These are phyloP conservation scores for Temnothorax curvispinosus DNA, from an alignment of 1,140 invertebrate genomes.

Conservation along the genomic window DNA sequence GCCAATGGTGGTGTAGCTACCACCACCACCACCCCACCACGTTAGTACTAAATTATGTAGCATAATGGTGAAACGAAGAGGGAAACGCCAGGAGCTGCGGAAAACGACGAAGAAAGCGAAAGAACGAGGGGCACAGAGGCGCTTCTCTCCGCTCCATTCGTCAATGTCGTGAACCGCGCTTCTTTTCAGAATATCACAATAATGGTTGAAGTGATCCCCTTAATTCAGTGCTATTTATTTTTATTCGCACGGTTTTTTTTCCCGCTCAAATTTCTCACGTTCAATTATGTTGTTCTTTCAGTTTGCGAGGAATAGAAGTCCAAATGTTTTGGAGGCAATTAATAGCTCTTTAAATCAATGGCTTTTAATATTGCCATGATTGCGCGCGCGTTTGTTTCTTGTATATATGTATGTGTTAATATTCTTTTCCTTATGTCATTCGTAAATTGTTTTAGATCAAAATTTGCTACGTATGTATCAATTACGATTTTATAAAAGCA, in stretches of 20 bases:
- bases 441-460: not conserved
- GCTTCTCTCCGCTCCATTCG: conserved; percentile 81
- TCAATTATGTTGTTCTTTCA: not conserved
- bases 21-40: conserved; percentile 59
- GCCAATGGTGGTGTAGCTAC: conserved; percentile 65
- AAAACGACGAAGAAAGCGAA: conserved; percentile 43
- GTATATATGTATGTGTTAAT: not conserved
- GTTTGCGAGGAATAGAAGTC: not conserved
- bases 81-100: not conserved
- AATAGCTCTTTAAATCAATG: conserved; percentile 4
- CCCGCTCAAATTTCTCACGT: not conserved
- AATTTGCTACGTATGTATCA: not conserved
- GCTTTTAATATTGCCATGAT: not conserved
- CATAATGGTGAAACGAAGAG: conserved; percentile 72
- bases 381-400: not conserved
- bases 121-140: conserved; percentile 51
- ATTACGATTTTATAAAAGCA: not conserved
- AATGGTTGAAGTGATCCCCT: conserved; percentile 61
- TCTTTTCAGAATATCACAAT: conserved; percentile 67
- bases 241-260: conserved; percentile 59
- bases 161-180: conserved; percentile 79
- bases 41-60: conserved; percentile 82
- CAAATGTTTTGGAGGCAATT: not conserved
- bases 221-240: conserved; percentile 70
- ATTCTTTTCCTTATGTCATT: not conserved